phyloP scores from a whole-genome alignment of 2,113 vertebrate species.

The Poeciliopsis occidentalis region DNA sequence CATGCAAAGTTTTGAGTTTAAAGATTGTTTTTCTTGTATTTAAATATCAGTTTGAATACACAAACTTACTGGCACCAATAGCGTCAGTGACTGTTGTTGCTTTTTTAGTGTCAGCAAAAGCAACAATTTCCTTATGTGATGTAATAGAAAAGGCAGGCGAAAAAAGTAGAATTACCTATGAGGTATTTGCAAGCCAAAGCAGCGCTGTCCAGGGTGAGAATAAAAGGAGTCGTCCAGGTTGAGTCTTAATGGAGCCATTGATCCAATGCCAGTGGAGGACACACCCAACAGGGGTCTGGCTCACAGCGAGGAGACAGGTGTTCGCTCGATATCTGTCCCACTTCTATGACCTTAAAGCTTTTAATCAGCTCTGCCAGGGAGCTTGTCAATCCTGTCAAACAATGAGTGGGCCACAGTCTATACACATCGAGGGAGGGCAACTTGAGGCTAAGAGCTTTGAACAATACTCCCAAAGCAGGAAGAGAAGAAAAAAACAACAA shows the following conservation, averaged over 20 bases:
- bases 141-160: background rate
- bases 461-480: constrained; percentile 53
- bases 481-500: constrained; percentile 16
- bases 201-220: constrained; percentile 34
- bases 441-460: constrained; percentile 36
- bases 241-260: constrained; percentile 75
- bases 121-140: background rate
- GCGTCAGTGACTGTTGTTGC: too few species aligned
- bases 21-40: background rate
- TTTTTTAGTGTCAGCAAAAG: background rate
- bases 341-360: constrained; percentile 81
- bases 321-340: constrained; percentile 78
- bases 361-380: constrained; percentile 82
- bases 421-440: constrained; percentile 53
- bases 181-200: constrained; percentile 58
- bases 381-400: constrained; percentile 81
- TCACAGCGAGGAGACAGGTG: constrained; percentile 74
- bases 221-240: constrained; percentile 22
- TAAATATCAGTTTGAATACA: background rate
- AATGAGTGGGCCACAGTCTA: constrained; percentile 54
- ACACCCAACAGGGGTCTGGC: constrained; percentile 65
- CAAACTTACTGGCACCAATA: too few species aligned
- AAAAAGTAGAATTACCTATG: constrained; percentile 24
- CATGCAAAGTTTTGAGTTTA: background rate
- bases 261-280: constrained; percentile 66